A percentile compares a stretch with the other conserved stretches of the same genome.
Conservation (phyloP, 2,113 vertebrate species). For the Coracopsis vasa region DNA sequence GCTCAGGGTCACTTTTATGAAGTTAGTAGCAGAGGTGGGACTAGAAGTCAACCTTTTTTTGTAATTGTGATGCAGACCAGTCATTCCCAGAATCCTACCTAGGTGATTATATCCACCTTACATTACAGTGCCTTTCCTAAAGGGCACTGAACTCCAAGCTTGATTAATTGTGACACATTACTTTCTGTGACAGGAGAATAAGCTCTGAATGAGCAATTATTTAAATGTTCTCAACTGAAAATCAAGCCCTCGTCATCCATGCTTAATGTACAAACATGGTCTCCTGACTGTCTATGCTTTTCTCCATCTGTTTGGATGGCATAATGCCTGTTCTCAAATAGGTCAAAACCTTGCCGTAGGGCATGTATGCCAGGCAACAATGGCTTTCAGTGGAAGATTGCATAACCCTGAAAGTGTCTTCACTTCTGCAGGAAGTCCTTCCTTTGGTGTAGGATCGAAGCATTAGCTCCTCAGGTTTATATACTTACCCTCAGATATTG, state of each 20-base stretch:
- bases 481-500: neutral
- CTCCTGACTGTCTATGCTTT: slow-evolving; percentile 76
- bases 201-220: slow-evolving; percentile 74
- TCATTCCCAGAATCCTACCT: neutral
- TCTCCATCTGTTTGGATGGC: slow-evolving; percentile 82
- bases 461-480: neutral
- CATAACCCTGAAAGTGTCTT: slow-evolving; percentile 53
- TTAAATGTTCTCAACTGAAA: slow-evolving; percentile 75
- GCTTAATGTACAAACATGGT: slow-evolving; percentile 77
- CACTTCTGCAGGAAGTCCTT: slow-evolving; percentile 29
- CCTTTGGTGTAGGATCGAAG: neutral
- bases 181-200: slow-evolving; percentile 70
- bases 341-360: slow-evolving; percentile 72
- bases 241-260: slow-evolving; percentile 74
- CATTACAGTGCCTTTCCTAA: slow-evolving; percentile 26
- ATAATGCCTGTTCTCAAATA: slow-evolving; percentile 78
- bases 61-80: neutral
- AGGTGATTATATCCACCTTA: neutral
- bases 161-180: slow-evolving; percentile 57
- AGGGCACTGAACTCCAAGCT: neutral
- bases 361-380: slow-evolving; percentile 65
- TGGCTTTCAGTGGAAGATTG: slow-evolving; percentile 46
- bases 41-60: neutral
- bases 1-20: neutral
- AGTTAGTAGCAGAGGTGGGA: neutral